A percentile compares a stretch with the other conserved stretches of the same genome.
Conservation (phyloP, 2,113 vertebrate genomes). For the Pitta sordida region DNA sequence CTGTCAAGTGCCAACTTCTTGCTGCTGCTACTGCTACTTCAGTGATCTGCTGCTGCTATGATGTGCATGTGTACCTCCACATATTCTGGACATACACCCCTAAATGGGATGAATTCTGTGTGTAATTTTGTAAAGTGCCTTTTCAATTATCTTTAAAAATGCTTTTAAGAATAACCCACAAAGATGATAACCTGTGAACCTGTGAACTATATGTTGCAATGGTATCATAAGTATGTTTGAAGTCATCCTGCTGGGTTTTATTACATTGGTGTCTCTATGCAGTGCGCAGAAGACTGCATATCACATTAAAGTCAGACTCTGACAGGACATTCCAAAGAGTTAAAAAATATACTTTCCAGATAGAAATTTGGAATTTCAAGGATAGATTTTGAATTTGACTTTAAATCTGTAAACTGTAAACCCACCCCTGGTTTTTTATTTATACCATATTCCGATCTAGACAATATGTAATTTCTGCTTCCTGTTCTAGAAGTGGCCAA, state of each 20-base stretch:
- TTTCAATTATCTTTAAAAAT: background rate
- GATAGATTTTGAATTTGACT: background rate
- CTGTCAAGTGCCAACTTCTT: background rate
- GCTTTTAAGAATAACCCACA: background rate
- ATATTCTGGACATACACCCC: accelerated
- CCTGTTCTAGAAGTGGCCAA: background rate
- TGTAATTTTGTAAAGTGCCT: background rate
- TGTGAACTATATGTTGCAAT: background rate
- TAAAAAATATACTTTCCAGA: slow-evolving; percentile 20
- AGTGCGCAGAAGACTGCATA: background rate
- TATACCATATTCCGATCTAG: background rate
- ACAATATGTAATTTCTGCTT: background rate
- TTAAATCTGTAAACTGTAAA: background rate
- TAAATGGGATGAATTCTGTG: background rate
- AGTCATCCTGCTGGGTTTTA: background rate
- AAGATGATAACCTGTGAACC: too few relatives aligned
- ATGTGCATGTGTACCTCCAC: accelerated
- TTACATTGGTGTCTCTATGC: background rate
- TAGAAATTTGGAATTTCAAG: slow-evolving; percentile 14
- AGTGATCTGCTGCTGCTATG: background rate
- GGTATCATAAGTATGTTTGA: background rate
- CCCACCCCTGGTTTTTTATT: background rate
- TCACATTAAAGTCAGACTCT: background rate
- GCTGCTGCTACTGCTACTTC: background rate
- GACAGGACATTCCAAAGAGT: slow-evolving; percentile 18